Evolutionary conservation across 2,113 vertebrate genomes (phyloP).

Genomic region (Chlorodrepanis virens): DNA sequence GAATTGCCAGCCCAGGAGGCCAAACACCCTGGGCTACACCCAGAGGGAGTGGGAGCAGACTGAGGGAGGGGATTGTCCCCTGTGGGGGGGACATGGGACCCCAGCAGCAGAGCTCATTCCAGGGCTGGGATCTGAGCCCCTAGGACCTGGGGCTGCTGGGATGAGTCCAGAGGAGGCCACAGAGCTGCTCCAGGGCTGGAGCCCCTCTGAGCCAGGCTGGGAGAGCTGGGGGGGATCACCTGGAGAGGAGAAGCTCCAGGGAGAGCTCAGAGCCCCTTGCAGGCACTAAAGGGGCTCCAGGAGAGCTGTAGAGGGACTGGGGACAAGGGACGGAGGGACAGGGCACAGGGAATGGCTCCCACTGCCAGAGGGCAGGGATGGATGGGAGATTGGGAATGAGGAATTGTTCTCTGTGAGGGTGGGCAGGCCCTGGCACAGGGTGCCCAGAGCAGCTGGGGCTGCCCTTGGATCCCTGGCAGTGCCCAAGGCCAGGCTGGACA

Average conservation of each 20-base stretch:
- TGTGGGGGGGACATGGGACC: not conserved
- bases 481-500: not conserved
- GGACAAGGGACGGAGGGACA: not conserved
- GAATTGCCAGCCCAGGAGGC: not conserved
- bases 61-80: not conserved
- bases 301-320: not conserved
- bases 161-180: rapidly evolving
- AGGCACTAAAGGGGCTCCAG: not conserved
- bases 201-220: not conserved
- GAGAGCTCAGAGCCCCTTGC: not conserved
- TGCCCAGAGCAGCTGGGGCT: not conserved
- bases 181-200: not conserved
- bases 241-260: not conserved
- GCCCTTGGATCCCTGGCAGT: not conserved
- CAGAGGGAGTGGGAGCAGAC: not conserved
- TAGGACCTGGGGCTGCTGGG: not conserved
- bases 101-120: not conserved
- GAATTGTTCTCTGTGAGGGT: not conserved
- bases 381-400: not conserved
- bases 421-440: not conserved
- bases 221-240: rapidly evolving
- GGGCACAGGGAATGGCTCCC: not conserved
- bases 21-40: not conserved
- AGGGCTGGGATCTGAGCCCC: not conserved
- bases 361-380: not conserved